Percentiles rank a stretch among this genome's conserved stretches.
Conservation (phyloP, 2,888 invertebrate species). For the Drosophila meridionalis region DNA sequence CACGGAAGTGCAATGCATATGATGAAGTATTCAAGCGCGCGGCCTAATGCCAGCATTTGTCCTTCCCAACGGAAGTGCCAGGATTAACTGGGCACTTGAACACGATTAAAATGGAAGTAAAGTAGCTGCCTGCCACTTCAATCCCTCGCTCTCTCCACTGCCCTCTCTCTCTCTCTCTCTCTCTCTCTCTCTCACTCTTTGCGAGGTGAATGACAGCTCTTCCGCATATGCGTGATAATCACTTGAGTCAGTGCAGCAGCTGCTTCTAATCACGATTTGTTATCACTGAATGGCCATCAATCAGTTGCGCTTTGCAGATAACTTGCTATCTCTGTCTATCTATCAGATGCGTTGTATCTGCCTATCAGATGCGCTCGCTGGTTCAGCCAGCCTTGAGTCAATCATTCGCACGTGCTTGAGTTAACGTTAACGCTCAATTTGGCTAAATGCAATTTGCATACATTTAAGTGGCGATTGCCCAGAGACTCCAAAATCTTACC, state of each 20-base stretch:
- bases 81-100: conserved; percentile 78
- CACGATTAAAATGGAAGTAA: conserved; percentile 58
- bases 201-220: conserved; percentile 24
- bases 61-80: conserved; percentile 55
- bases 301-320: conserved; percentile 36
- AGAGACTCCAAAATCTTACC: conserved; percentile 1
- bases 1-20: conserved; percentile 53
- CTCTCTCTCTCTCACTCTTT: not conserved
- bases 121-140: conserved; percentile 2
- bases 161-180: not conserved
- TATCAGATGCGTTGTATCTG: not conserved
- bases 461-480: conserved; percentile 48
- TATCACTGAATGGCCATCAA: conserved; percentile 42
- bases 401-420: conserved; percentile 76
- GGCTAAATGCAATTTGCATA: conserved; percentile 72
- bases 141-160: too few relatives aligned
- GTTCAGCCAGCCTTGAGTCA: conserved; percentile 29
- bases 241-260: conserved; percentile 20
- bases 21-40: conserved; percentile 39
- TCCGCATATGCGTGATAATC: conserved; percentile 49
- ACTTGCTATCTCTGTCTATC: conserved; percentile 15
- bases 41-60: conserved; percentile 23
- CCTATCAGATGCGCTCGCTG: conserved; percentile 1
- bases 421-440: conserved; percentile 70
- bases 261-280: conserved; percentile 26